Evolutionary conservation across 2,888 invertebrate species (phyloP), one percentile per base, ranked within the genome.

Genomic region (Euclidia mi): DNA sequence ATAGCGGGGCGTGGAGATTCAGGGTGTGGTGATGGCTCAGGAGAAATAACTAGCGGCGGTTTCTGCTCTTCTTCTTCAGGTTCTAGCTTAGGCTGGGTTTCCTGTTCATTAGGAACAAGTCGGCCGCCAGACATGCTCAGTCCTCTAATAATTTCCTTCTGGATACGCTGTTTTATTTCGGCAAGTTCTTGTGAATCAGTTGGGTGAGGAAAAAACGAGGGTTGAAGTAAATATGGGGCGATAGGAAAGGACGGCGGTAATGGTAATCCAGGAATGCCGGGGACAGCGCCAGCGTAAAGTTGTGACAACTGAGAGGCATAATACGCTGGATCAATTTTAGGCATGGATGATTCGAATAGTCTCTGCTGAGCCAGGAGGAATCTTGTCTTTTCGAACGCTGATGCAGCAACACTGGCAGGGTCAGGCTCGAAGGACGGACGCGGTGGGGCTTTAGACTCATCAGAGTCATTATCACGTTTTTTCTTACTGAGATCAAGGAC

Each of bases 401-500:
- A 85, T 48, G 91, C 90, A 1, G 91, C 90, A 15, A 85, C 87
- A 1, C 89, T 76, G 4, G 88, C 81, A 28, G 88, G 82, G 44
- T 90, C 92, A 34, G 88, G 83, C 56, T 95, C 94, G 51, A 92
- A 91, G 0, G 89, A 71, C 58, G 95, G 94, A 71, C 95, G 93
- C 0, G 95, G 93, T 57, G 82, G 79, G 9, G 64, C 51, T 78
- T 90, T 91, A 1, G 87, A 82, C 48, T 91, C 90, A 15, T 91
- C 88, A 42, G 84, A 81, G 48, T 93, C 92, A 1, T 75, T 74
- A 52, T 88, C 90, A 45, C 86, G 89, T 85, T 95, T 96, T 88
- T 98, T 98, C 82, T 97, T 97, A 83, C 98, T 98, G 63, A 98
- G 95, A 90, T 98, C 98, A 40, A 98, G 93, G 2, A 97, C 98